Conservation (phyloP, 2,113 vertebrate genomes). For the Zosterops hypoxanthus region DNA sequence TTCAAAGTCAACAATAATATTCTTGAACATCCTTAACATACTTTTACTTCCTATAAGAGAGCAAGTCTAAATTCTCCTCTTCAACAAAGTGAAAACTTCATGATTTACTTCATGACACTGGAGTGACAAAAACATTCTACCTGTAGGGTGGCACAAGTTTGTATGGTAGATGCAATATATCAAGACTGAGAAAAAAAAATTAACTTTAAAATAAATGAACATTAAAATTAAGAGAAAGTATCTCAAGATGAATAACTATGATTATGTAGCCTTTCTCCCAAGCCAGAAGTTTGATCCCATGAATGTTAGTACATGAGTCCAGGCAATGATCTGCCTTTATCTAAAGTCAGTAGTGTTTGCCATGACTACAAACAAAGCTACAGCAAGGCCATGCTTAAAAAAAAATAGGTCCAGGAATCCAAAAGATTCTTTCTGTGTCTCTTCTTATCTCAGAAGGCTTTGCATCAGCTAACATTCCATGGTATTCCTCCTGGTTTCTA, state of each 20-base stretch:
- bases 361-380: neutral
- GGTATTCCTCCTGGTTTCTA: neutral
- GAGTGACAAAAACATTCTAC: neutral
- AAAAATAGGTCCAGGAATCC: neutral
- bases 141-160: neutral
- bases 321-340: neutral
- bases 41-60: neutral
- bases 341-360: neutral
- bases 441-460: neutral
- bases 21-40: neutral
- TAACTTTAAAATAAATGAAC: neutral
- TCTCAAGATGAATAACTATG: neutral
- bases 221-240: neutral
- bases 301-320: neutral
- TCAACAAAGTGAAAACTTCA: neutral
- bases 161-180: neutral
- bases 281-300: neutral
- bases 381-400: neutral
- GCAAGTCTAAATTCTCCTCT: neutral
- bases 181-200: neutral
- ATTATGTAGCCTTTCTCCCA: neutral
- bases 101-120: neutral
- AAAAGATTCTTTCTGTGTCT: neutral
- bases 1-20: neutral
- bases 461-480: neutral